Percentiles rank a stretch among this genome's conserved stretches.
Evolutionary conservation across 1,140 invertebrate species (phyloP).

Genomic region (Ceratoteleas bidentatus): DNA sequence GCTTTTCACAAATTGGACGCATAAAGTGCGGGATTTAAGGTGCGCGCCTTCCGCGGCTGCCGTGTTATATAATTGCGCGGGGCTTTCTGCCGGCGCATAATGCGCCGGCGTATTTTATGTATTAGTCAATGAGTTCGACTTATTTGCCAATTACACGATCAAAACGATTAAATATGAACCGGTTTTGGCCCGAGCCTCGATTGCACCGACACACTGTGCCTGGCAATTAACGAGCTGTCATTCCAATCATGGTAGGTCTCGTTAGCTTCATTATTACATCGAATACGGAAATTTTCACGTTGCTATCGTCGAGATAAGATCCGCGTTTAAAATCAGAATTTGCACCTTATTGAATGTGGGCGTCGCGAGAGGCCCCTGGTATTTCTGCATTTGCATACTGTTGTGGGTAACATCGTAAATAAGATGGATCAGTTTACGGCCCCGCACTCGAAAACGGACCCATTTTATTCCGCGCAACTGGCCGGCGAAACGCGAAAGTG

Average conservation of each 20-base stretch:
- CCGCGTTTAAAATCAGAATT: conserved; percentile 59
- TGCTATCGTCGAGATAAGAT: conserved; percentile 61
- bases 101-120: conserved; percentile 53
- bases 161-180: conserved; percentile 68
- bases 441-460: no score
- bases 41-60: conserved; percentile 25
- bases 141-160: conserved; percentile 68
- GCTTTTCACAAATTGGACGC: conserved; percentile 52
- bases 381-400: conserved; percentile 49
- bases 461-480: conserved; percentile 19
- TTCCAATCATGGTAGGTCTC: conserved; percentile 65
- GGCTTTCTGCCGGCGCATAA: conserved; percentile 30
- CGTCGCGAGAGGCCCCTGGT: conserved; percentile 39
- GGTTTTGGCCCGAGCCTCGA: conserved; percentile 58
- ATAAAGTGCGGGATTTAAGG: conserved; percentile 49
- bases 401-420: conserved; percentile 49
- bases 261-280: conserved; percentile 67
- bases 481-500: conserved; percentile 36
- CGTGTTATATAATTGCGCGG: conserved; percentile 20
- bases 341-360: conserved; percentile 61
- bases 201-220: conserved; percentile 60
- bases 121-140: conserved; percentile 64
- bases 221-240: conserved; percentile 65
- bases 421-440: conserved; percentile 43
- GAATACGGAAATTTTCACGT: conserved; percentile 65